Evolutionary conservation across 2,888 invertebrate genomes (phyloP).

Genomic region (Mechanitis messenoides): DNA sequence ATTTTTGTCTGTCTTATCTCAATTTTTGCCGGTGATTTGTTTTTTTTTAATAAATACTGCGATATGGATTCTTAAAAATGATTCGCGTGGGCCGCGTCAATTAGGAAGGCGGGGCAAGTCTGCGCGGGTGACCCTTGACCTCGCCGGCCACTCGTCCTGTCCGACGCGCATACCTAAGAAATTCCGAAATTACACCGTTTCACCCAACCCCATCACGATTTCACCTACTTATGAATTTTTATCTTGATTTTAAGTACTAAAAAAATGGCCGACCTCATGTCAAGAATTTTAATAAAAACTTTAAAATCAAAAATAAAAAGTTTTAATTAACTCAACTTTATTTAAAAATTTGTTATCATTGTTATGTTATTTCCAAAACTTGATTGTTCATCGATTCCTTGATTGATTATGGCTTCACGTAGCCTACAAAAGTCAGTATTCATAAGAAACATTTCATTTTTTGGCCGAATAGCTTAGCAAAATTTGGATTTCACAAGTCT

Average conservation of each 20-base stretch:
- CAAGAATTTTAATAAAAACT: neutral
- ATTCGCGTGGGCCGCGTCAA: slow-evolving; percentile 75
- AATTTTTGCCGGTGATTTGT: slow-evolving; percentile 2
- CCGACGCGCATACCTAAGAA: slow-evolving; percentile 38
- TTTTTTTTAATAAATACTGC: neutral
- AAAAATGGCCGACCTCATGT: neutral
- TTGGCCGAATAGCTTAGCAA: too few species aligned
- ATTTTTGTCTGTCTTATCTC: neutral
- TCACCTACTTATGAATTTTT: slow-evolving; percentile 40
- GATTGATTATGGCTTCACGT: too few species aligned
- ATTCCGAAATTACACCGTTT: slow-evolving; percentile 51
- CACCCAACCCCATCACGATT: slow-evolving; percentile 45
- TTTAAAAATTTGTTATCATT: too few species aligned
- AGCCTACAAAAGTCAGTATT: too few species aligned
- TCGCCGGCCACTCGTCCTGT: slow-evolving; percentile 37
- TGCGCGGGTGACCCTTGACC: slow-evolving; percentile 64
- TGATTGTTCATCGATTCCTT: too few species aligned
- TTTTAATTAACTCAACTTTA: too few species aligned
- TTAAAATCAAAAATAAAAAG: too few species aligned
- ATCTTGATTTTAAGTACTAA: slow-evolving; percentile 15
- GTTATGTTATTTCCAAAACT: too few species aligned
- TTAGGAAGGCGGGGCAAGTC: slow-evolving; percentile 72
- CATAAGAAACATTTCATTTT: too few species aligned
- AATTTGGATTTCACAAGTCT: too few species aligned
- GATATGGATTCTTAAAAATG: slow-evolving; percentile 63